These are phyloP conservation scores for Drosophila lacertosa DNA, from an alignment of 1,140 invertebrate species.

Conservation along the genomic window DNA sequence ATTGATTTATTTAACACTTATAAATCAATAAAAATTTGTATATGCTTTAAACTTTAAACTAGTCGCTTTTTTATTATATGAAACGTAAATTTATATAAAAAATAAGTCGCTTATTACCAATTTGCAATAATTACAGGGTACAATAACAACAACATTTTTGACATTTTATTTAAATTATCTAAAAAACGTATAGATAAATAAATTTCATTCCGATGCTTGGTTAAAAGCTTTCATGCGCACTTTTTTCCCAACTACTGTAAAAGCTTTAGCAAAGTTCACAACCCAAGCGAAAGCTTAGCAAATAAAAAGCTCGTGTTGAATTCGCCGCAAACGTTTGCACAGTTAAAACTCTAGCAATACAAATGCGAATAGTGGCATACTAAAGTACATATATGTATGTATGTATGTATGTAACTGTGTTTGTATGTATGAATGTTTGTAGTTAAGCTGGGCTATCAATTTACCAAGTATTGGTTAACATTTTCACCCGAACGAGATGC, in stretches of 20 bases:
- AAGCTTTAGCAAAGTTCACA: slow-evolving; percentile 23
- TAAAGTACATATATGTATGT: not conserved
- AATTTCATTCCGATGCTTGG: no score
- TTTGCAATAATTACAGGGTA: no score
- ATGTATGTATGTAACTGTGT: not conserved
- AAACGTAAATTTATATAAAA: no score
- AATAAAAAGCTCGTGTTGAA: slow-evolving; percentile 1
- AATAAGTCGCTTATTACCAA: no score
- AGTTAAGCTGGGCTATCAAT: slow-evolving; percentile 16
- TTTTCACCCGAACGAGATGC: not conserved
- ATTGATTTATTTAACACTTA: no score
- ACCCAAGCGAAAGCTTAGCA: slow-evolving; percentile 10
- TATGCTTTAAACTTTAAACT: no score
- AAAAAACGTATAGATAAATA: no score
- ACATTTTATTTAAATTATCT: no score
- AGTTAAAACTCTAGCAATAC: not conserved
- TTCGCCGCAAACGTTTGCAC: not conserved
- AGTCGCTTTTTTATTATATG: no score
- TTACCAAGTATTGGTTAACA: slow-evolving; percentile 18
- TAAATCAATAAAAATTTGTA: no score
- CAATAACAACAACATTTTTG: no score
- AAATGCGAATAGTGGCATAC: not conserved
- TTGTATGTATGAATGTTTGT: not conserved
- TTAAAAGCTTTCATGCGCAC: slow-evolving; percentile 32
- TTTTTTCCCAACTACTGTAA: no score